Conservation (phyloP, 2,888 invertebrate genomes). For the Leptopilina myrica region DNA sequence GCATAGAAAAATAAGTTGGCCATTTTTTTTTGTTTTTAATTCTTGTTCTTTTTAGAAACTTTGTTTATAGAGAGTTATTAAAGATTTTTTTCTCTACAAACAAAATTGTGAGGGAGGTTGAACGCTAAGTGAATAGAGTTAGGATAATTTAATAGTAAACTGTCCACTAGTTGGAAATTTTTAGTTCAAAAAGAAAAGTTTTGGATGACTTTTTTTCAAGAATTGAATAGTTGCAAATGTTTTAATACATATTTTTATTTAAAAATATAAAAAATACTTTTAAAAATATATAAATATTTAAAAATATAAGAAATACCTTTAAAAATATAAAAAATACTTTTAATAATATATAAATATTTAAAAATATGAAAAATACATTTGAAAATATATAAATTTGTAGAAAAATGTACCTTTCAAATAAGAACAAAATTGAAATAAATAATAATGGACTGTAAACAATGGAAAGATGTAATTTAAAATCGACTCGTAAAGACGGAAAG, state of each 20-base stretch:
- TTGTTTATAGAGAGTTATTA: constrained; percentile 5
- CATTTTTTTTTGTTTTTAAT: background rate
- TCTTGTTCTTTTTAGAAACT: background rate
- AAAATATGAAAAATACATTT: too few relatives aligned
- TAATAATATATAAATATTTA: too few relatives aligned
- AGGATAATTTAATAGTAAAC: background rate
- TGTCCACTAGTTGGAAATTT: background rate
- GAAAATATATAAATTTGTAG: too few relatives aligned
- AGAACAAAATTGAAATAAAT: too few relatives aligned
- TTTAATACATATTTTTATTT: too few relatives aligned
- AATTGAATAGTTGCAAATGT: too few relatives aligned
- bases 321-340: too few relatives aligned
- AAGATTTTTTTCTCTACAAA: background rate
- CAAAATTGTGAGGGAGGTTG: too few relatives aligned
- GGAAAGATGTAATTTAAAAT: background rate
- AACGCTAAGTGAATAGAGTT: background rate
- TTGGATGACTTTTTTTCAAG: background rate
- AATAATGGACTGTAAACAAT: too few relatives aligned
- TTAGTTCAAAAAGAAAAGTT: background rate
- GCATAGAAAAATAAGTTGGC: background rate
- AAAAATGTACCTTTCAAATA: too few relatives aligned
- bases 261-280: too few relatives aligned
- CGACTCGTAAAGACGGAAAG: background rate
- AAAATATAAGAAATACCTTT: background rate
- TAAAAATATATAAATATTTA: background rate